Percentiles rank a stretch among this genome's conserved stretches.
Conservation (phyloP, 2,113 vertebrate species). For the Probosciger aterrimus region DNA sequence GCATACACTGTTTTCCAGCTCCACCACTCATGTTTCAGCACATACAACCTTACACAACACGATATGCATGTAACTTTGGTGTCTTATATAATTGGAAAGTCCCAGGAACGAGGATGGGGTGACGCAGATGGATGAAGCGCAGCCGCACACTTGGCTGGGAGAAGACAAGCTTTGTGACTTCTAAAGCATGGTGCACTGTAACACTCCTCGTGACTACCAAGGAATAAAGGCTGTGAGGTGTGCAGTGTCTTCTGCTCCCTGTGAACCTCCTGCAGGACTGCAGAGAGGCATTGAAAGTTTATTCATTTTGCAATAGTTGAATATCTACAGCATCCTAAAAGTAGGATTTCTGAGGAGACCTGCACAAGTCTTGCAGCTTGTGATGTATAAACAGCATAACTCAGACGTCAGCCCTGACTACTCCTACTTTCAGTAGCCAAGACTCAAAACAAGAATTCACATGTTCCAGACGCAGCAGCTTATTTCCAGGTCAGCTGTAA, state of each 20-base stretch:
- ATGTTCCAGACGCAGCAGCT: not conserved
- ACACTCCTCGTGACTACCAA: fast-evolving
- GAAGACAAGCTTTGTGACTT: not conserved
- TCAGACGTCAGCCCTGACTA: not conserved
- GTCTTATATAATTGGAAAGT: not conserved
- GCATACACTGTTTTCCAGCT: not conserved
- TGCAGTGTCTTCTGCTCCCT: not conserved
- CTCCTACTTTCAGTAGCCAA: not conserved
- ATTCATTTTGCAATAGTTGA: not conserved
- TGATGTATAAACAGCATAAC: not conserved
- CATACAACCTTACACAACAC: not conserved
- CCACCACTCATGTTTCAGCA: not conserved
- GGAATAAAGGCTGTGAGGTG: fast-evolving
- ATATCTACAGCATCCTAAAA: too few species aligned
- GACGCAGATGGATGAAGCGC: not conserved
- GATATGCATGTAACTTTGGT: not conserved
- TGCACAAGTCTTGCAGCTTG: not conserved
- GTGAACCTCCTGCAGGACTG: not conserved
- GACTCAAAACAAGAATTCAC: not conserved
- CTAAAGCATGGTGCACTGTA: not conserved
- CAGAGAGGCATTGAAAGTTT: not conserved
- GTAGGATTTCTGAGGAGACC: not conserved
- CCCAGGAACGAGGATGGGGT: not conserved
- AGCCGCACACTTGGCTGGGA: not conserved
- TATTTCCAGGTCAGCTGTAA: not conserved